phyloP scores from a whole-genome alignment of 2,797 vertebrate species.

The Gallinago nigripennis region DNA sequence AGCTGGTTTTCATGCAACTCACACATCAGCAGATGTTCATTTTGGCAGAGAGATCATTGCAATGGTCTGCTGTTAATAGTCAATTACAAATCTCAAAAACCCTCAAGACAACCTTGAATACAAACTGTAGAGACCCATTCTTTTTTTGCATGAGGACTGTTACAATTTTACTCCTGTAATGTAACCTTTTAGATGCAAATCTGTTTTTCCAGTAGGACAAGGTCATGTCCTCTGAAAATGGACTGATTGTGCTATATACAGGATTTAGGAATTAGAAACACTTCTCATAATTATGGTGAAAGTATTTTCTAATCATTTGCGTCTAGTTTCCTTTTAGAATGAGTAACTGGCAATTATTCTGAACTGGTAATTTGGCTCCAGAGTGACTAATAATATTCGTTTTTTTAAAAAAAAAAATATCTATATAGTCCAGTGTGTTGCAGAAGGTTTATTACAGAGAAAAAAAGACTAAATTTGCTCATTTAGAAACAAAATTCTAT shows the following conservation, averaged over 20 bases:
- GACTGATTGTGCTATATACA: background rate
- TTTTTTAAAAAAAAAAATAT: too few species aligned
- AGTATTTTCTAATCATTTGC: background rate
- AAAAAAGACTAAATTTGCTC: background rate
- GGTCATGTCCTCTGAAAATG: background rate
- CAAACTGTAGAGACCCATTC: background rate
- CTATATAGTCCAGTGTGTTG: background rate
- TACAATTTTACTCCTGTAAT: background rate
- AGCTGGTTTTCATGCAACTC: background rate
- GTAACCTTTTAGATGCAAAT: background rate
- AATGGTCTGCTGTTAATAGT: background rate
- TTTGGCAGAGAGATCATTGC: background rate
- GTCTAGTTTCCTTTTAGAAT: conserved; percentile 16
- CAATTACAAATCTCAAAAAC: background rate
- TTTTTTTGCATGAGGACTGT: background rate
- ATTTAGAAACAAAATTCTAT: conserved; percentile 11
- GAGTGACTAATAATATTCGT: background rate
- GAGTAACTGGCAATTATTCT: conserved; percentile 26
- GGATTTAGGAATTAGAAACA: background rate
- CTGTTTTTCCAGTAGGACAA: background rate
- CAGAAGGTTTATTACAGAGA: background rate
- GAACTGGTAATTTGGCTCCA: background rate
- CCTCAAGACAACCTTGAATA: background rate
- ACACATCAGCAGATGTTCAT: background rate
- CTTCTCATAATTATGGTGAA: background rate